Base-by-base conservation (phyloP, 2,113 vertebrate genomes). In the Choloepus hoffmanni region DNA sequence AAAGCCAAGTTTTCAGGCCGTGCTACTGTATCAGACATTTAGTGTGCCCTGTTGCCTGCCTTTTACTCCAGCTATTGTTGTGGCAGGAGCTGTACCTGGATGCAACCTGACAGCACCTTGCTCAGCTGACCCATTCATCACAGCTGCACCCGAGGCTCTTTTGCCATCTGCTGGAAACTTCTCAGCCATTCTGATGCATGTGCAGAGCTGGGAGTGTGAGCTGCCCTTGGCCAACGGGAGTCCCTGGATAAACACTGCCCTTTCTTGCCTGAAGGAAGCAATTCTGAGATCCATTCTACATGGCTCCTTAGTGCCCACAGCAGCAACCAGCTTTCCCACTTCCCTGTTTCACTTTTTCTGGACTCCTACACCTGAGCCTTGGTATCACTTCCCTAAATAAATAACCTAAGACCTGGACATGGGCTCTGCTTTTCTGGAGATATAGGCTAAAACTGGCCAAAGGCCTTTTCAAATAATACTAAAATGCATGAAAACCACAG, bases 11-110 rank as follows among this genome's bases (percentile, higher is more conserved):
- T 1, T 50, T 85, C 6, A 60, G 50, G 84, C 43, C 50, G 60
- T 7, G 30, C 10, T 21, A 26, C 50, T 94, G 7, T 40, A 48
- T 6, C 24, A 40, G 40, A 90, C 7, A 50, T 8, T 10, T 50
- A 24, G 1, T 5, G 2, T 8, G 33, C 18, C 40, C 2, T 58
- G 1, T 19, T 45, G 16, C 77, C 48, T 1, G 3, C 24, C 72
- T 60, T 68, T 89, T 55, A 78, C 68, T 93, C 50, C 23, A 86
- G 43, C 43, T 43, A 15, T 63, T 63, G 33, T 50, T 30, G 10
- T 78, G 53, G 63, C 62, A 70, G n/a, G 13, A 90, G 50, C 70
- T 85, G 53, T 15, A 12, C 6, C 7, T 5, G 53, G 63, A 33
- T 0, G 13, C 72, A 48, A 13, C 50, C 68, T 77, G 53, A 62